phyloP scores from a whole-genome alignment of 2,113 vertebrate species.

The Cariama cristata region DNA sequence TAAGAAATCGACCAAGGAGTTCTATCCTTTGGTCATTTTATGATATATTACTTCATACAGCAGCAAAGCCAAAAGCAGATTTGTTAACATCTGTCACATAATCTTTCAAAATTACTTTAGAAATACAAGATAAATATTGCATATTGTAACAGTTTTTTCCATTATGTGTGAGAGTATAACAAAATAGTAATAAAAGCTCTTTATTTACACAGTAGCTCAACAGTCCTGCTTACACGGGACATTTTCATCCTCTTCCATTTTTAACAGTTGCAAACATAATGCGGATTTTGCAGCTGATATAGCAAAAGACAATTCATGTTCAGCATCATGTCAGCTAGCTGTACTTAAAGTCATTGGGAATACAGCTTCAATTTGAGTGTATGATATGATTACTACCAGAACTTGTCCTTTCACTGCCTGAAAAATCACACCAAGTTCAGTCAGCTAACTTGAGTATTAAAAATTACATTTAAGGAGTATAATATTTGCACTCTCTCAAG shows the following conservation, averaged over 20 bases:
- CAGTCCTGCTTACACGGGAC: constrained; percentile 2
- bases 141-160: background rate
- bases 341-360: background rate
- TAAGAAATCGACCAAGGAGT: background rate
- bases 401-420: background rate
- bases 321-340: background rate
- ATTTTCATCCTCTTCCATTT: constrained; percentile 14
- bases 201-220: background rate
- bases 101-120: background rate
- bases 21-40: background rate
- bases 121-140: background rate
- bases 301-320: constrained; percentile 2
- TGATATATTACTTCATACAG: background rate
- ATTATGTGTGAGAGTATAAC: background rate
- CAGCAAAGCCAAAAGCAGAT: background rate
- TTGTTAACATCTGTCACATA: background rate
- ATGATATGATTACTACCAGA: background rate
- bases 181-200: background rate
- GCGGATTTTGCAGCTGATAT: constrained; percentile 23
- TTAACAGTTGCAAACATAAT: constrained; percentile 1
- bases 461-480: background rate
- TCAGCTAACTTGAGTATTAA: background rate
- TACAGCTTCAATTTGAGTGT: background rate
- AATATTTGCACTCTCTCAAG: background rate
- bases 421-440: background rate